Conservation (phyloP, 2,888 invertebrate genomes). For the Biston betularia region DNA sequence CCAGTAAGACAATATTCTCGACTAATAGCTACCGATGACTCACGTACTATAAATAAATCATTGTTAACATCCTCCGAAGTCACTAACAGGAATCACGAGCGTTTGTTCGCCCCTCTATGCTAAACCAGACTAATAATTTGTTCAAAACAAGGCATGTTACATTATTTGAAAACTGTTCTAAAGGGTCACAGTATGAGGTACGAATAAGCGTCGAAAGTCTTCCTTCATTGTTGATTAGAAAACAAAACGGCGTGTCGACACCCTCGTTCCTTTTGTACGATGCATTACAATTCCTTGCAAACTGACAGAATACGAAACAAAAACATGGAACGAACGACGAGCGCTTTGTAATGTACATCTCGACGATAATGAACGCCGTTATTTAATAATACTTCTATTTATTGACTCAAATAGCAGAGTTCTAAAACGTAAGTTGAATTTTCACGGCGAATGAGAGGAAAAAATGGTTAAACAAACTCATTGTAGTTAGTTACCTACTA, state of each 20-base stretch:
- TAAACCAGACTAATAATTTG: constrained; percentile 85
- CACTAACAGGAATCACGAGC: constrained; percentile 80
- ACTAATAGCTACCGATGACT: constrained; percentile 81
- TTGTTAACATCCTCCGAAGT: constrained; percentile 60
- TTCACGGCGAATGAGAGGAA: background rate
- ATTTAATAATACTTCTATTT: constrained; percentile 63
- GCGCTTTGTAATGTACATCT: constrained; percentile 64
- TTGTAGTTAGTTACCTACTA: background rate
- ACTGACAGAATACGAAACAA: constrained; percentile 70
- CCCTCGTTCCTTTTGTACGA: constrained; percentile 78
- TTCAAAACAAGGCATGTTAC: constrained; percentile 76
- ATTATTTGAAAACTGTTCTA: constrained; percentile 66
- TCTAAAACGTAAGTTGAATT: constrained; percentile 1
- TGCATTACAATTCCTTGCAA: constrained; percentile 71
- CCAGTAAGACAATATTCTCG: constrained; percentile 72
- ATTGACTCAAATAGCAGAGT: constrained; percentile 39
- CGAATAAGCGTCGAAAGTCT: constrained; percentile 62
- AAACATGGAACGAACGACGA: constrained; percentile 72
- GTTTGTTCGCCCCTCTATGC: constrained; percentile 76
- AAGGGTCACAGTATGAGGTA: constrained; percentile 81
- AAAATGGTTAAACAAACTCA: background rate
- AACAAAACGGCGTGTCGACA: constrained; percentile 83
- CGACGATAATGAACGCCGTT: constrained; percentile 75
- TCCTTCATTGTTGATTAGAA: constrained; percentile 75
- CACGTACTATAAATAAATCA: constrained; percentile 81